Base-by-base conservation (phyloP, 2,113 vertebrate genomes). In the Passer domesticus region DNA sequence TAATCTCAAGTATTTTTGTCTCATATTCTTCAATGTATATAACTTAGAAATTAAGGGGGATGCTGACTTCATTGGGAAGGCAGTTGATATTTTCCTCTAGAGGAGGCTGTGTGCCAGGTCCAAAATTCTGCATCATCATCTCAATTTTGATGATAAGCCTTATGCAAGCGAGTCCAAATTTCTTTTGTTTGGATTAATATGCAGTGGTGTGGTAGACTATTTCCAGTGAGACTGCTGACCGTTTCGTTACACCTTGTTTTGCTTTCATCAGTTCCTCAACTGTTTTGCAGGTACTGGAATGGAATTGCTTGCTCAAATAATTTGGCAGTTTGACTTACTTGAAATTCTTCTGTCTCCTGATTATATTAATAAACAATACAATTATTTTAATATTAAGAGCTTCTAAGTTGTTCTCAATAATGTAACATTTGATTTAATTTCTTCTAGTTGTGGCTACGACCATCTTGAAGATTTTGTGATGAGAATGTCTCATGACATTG, bases 371-470 rank as follows among this genome's bases (percentile, higher is more conserved):
- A 22, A 58, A n/a, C 16, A 44, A 27, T 33, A 2, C 43, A 18
- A 8, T 75, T 31, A 46, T 55, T 95, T 85, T 53, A 69, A n/a
- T 91, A 53, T 31, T 35, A 50, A 47, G 39, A 59, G 27, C 39
- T 70, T 83, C 22, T 81, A 13, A 75, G 27, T 69, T 85, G 37
- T 77, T 94, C 12, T 82, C 27, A 63, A 7, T 30, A 46, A 49
- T 7, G 12, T 59, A 47, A 56, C 35, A 28, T 77, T 79, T 55
- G 4, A 68, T 68, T 91, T 28, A 53, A 58, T 33, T 95, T 66
- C 53, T 94, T 94, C 92, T 58, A 98, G 98, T 97, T 97, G 41
- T 98, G 98, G 98, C 97, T 98, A 37, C 81, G 95, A 86, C 90
- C 95, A 14, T 95, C 96, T 52, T 98, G 97, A 98, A 95, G 96